These are phyloP conservation scores for Atrina japonica DNA, from an alignment of 2,888 invertebrate genomes.

Conservation along the genomic window DNA sequence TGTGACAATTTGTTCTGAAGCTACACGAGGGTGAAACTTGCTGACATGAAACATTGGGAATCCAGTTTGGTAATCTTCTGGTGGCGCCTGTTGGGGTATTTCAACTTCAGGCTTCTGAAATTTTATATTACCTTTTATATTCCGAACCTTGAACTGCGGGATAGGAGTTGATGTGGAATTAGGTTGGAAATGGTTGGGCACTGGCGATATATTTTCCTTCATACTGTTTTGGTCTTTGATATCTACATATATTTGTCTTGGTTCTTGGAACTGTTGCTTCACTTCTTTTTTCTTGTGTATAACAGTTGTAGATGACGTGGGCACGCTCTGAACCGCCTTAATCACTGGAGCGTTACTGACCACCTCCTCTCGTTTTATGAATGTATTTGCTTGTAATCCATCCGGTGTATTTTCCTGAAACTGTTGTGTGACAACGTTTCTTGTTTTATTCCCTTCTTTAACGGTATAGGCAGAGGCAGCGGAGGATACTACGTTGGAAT, in stretches of 20 bases:
- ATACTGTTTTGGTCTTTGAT: slow-evolving; percentile 12
- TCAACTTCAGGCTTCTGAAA: slow-evolving; percentile 31
- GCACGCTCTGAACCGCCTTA: background rate
- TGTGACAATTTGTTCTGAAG: background rate
- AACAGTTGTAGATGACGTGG: slow-evolving; percentile 1
- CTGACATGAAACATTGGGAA: slow-evolving; percentile 17
- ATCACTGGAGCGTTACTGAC: slow-evolving; percentile 8
- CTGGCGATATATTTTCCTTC: slow-evolving; percentile 34
- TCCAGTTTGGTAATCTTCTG: background rate
- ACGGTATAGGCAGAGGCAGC: slow-evolving; percentile 22
- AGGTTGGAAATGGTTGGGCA: slow-evolving; percentile 14
- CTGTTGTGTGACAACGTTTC: slow-evolving; percentile 27
- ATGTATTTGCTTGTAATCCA: slow-evolving; percentile 19
- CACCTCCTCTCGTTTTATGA: slow-evolving; percentile 28
- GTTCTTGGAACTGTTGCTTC: slow-evolving; percentile 4
- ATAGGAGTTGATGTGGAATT: slow-evolving; percentile 22
- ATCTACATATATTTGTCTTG: slow-evolving; percentile 17
- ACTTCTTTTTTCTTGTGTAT: background rate
- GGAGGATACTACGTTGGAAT: slow-evolving; percentile 23
- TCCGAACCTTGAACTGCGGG: slow-evolving; percentile 31
- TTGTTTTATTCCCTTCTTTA: slow-evolving; percentile 21
- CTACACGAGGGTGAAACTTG: slow-evolving; percentile 19
- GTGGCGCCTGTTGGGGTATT: slow-evolving; percentile 18
- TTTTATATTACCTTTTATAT: slow-evolving; percentile 32
- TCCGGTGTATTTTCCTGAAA: slow-evolving; percentile 22